Conservation (phyloP, 2,888 invertebrate species). For the Stegana nigrithorax region DNA sequence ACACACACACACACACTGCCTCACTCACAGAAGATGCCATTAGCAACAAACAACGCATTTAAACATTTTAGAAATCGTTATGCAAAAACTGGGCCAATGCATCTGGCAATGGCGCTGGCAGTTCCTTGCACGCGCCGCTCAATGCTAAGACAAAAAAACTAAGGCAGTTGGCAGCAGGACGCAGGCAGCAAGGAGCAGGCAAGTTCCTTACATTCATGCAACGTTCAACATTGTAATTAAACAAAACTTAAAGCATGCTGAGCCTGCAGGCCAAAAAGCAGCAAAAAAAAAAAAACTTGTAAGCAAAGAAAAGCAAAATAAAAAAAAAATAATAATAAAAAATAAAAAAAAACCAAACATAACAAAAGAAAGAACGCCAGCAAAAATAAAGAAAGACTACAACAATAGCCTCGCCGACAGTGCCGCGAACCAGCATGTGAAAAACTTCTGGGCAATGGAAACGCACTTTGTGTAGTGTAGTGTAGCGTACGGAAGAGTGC, state of each 20-base stretch:
- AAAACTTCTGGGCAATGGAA: too few species aligned
- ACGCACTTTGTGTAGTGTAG: too few species aligned
- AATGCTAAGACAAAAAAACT: background rate
- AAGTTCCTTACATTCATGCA: background rate
- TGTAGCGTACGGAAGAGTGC: background rate
- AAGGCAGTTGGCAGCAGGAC: background rate
- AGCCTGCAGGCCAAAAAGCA: constrained; percentile 26
- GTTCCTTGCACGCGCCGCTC: background rate
- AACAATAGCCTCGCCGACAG: too few species aligned
- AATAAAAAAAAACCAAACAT: background rate
- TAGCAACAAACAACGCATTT: too few species aligned
- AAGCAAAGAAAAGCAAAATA: background rate
- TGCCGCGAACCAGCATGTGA: too few species aligned
- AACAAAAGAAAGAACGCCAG: background rate
- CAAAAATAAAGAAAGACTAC: background rate
- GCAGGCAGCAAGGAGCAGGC: background rate
- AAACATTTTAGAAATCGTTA: too few species aligned
- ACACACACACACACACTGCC: too few species aligned
- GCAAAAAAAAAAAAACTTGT: constrained; percentile 8
- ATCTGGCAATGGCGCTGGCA: background rate
- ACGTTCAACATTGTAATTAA: constrained; percentile 48
- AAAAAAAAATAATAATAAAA: background rate
- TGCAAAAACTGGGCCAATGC: background rate
- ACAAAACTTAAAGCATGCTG: constrained; percentile 45
- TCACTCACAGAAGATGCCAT: too few species aligned